Conservation (phyloP, 23 tunicate species). For the Trididemnum nubilum region DNA sequence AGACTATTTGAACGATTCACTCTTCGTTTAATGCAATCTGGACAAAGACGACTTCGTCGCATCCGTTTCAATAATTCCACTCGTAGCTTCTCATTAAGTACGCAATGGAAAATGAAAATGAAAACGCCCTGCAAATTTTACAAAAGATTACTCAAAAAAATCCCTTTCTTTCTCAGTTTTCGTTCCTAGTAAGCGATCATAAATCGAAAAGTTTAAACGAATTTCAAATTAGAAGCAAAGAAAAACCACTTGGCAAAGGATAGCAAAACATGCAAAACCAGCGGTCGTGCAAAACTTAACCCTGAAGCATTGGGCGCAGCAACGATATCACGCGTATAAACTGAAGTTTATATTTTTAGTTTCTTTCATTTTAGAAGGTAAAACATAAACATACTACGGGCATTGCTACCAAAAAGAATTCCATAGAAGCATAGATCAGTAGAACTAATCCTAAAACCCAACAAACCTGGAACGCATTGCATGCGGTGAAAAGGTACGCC, state of each 20-base stretch:
- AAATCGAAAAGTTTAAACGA: too few species aligned
- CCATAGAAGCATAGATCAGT: too few species aligned
- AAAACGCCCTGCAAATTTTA: conserved; percentile 53
- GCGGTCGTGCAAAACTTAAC: too few species aligned
- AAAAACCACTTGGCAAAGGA: too few species aligned
- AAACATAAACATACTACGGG: too few species aligned
- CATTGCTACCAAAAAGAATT: too few species aligned
- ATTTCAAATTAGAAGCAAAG: too few species aligned
- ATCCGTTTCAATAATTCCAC: conserved; percentile 34
- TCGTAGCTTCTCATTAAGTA: conserved; percentile 47
- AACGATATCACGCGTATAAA: not conserved
- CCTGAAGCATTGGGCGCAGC: too few species aligned
- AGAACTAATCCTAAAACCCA: too few species aligned
- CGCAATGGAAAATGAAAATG: conserved; percentile 63
- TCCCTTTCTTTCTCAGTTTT: not conserved
- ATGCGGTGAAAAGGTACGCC: conserved; percentile 57
- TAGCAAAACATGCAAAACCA: too few species aligned
- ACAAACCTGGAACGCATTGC: conserved; percentile 57
- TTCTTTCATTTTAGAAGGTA: too few species aligned
- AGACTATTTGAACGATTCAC: conserved; percentile 18
- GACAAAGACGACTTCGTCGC: conserved; percentile 39
- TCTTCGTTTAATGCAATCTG: conserved; percentile 21
- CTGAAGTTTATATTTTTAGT: too few species aligned
- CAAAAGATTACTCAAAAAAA: not conserved
- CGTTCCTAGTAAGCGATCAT: not conserved